These are phyloP conservation scores for Lepidurus packardi DNA, from an alignment of 1,140 invertebrate genomes.

Conservation along the genomic window DNA sequence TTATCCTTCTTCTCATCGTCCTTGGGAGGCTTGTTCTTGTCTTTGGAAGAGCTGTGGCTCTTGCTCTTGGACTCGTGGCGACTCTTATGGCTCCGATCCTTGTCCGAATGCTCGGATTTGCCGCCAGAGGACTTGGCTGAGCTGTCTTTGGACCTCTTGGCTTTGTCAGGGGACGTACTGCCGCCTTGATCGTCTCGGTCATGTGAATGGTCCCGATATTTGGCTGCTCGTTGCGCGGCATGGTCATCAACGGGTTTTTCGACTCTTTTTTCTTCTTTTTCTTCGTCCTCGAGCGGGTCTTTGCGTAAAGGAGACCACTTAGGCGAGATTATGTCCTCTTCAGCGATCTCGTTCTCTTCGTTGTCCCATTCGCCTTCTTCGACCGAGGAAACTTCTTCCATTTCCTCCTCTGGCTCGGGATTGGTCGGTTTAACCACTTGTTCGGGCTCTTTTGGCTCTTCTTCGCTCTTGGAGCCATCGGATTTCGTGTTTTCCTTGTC, in stretches of 20 bases:
- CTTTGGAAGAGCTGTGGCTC: neutral
- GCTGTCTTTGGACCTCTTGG: neutral
- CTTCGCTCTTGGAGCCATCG: neutral
- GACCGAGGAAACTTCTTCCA: neutral
- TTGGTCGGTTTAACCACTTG: neutral
- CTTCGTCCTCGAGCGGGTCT: neutral
- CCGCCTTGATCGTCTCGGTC: slow-evolving; percentile 25
- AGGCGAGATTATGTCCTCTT: neutral
- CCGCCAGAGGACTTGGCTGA: neutral
- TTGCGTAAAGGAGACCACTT: neutral
- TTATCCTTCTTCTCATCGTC: neutral
- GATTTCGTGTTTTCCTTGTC: slow-evolving; percentile 50
- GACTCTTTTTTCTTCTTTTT: slow-evolving; percentile 26
- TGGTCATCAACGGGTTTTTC: slow-evolving; percentile 23
- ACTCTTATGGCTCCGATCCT: neutral
- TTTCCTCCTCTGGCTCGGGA: neutral
- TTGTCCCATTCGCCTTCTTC: neutral
- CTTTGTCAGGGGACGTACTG: slow-evolving; percentile 10
- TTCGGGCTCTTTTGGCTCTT: neutral
- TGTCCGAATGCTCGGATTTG: slow-evolving; percentile 10
- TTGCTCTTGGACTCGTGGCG: slow-evolving; percentile 1
- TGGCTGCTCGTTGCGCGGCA: neutral
- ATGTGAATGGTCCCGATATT: slow-evolving; percentile 22
- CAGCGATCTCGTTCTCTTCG: slow-evolving; percentile 24
- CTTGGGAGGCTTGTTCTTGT: neutral